These are phyloP conservation scores for Napeogenes inachia DNA, from an alignment of 2,888 invertebrate genomes.

Conservation along the genomic window DNA sequence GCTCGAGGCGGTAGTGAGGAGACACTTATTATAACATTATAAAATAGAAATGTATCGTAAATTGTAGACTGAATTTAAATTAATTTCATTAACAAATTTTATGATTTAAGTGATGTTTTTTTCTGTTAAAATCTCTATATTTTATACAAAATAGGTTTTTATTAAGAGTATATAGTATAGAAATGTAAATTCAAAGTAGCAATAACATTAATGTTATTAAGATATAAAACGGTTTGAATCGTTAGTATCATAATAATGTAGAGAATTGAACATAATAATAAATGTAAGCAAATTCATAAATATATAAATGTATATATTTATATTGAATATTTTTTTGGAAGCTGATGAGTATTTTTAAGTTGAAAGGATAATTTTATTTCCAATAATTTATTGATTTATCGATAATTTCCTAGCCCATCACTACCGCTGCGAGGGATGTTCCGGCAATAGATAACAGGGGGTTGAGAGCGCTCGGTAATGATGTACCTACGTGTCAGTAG, in stretches of 20 bases:
- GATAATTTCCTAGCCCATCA: conserved; percentile 20
- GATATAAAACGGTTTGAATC: too few relatives aligned
- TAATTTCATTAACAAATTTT: too few relatives aligned
- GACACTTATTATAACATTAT: neutral
- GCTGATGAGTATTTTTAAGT: neutral
- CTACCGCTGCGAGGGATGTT: conserved; percentile 33
- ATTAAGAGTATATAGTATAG: too few relatives aligned
- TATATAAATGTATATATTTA: too few relatives aligned
- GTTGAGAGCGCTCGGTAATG: conserved; percentile 20
- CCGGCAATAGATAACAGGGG: conserved; percentile 34
- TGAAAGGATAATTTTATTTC: neutral
- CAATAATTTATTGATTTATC: neutral
- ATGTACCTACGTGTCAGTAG: conserved; percentile 15
- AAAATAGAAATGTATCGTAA: neutral
- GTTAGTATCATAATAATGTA: too few relatives aligned
- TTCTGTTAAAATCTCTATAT: too few relatives aligned
- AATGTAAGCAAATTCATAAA: neutral
- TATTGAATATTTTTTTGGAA: too few relatives aligned
- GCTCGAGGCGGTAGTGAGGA: conserved; percentile 15
- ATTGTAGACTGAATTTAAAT: too few relatives aligned
- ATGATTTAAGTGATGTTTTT: too few relatives aligned
- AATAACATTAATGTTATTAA: too few relatives aligned
- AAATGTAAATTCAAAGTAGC: too few relatives aligned
- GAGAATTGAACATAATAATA: neutral
- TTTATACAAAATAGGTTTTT: too few relatives aligned